Evolutionary conservation across 2,797 vertebrate species (phyloP).

Genomic region (Euphonia xanthogaster): DNA sequence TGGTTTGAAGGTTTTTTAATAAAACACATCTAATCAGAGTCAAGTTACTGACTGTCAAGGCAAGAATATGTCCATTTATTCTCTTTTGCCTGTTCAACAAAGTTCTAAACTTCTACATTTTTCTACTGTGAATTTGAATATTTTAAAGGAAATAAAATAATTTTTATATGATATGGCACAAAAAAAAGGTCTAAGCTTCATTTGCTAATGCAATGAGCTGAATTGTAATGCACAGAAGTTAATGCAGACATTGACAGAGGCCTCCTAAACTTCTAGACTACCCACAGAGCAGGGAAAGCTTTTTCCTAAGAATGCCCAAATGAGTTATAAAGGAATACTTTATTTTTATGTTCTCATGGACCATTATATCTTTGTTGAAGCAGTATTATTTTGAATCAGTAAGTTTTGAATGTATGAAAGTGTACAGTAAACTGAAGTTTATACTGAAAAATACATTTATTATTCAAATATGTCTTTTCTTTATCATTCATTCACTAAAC

Average conservation of each 20-base stretch:
- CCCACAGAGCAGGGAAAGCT: background rate
- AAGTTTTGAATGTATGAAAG: conserved; percentile 6
- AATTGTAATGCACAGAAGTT: conserved; percentile 2
- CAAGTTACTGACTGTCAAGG: background rate
- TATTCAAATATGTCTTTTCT: background rate
- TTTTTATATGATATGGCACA: background rate
- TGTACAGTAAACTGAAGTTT: background rate
- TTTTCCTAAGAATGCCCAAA: conserved; percentile 45
- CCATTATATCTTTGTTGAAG: conserved; percentile 67
- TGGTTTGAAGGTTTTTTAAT: background rate
- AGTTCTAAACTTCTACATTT: background rate
- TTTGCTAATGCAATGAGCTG: conserved; percentile 4
- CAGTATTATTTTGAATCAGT: conserved; percentile 58
- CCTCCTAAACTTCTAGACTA: conserved; percentile 30
- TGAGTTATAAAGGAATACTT: conserved; percentile 63
- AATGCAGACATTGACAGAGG: conserved; percentile 6
- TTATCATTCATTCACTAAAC: background rate
- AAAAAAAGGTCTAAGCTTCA: background rate
- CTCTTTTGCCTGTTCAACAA: background rate
- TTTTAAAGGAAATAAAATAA: background rate
- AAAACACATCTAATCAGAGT: background rate
- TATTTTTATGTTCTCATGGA: conserved; percentile 54
- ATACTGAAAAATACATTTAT: background rate
- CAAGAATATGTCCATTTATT: background rate
- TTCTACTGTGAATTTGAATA: background rate